Evolutionary conservation across 1,140 invertebrate genomes (phyloP).

Genomic region (Drosophila seguyi): DNA sequence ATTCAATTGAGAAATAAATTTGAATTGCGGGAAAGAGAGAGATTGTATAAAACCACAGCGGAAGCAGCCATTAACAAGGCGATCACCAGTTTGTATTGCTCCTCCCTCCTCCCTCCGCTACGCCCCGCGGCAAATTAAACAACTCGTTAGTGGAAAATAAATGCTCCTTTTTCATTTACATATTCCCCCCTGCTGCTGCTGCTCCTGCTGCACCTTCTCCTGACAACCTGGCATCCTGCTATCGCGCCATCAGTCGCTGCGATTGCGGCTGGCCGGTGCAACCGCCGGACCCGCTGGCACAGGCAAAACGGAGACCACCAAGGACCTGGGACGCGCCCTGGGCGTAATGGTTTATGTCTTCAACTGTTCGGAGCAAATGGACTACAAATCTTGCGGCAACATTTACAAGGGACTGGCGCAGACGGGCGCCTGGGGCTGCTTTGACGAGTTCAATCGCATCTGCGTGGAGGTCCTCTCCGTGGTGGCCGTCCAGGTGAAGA

Average conservation of each 20-base stretch:
- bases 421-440: conserved; percentile 97
- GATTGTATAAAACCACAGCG: conserved; percentile 19
- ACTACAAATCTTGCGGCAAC: conserved; percentile 95
- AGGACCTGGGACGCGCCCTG: conserved; percentile 97
- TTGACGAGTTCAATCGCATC: conserved; percentile 98
- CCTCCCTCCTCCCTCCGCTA: conserved; percentile 14
- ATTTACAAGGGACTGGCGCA: conserved; percentile 96
- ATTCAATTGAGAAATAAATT: conserved; percentile 29
- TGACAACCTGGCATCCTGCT: conserved; percentile 6
- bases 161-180: conserved; percentile 74
- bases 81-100: conserved; percentile 52
- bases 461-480: conserved; percentile 97
- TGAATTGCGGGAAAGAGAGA: conserved; percentile 15
- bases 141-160: conserved; percentile 82
- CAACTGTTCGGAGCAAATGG: conserved; percentile 99
- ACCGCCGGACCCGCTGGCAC: conserved; percentile 96
- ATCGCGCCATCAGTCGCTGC: conserved; percentile 87
- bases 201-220: background rate
- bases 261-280: conserved; percentile 94
- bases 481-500: conserved; percentile 94
- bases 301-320: conserved; percentile 97
- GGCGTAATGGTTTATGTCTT: conserved; percentile 98
- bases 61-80: conserved; percentile 35
- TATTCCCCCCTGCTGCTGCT: conserved; percentile 32
- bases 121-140: conserved; percentile 68